Evolutionary conservation across 1,140 invertebrate genomes (phyloP).

Genomic region (Asbolus verrucosus): DNA sequence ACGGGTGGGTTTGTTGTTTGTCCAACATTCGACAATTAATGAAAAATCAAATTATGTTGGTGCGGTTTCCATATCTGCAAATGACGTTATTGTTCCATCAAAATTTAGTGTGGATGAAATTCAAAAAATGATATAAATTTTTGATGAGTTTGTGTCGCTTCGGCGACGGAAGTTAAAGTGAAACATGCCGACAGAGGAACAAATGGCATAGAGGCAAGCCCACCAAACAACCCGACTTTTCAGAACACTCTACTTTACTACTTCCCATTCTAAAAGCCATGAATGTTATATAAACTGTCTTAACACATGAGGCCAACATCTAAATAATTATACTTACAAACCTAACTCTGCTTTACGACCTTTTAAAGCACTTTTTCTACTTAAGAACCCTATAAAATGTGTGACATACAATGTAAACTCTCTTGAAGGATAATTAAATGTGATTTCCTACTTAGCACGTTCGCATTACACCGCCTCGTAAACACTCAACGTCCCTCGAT

Average conservation of each 20-base stretch:
- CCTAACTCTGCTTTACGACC: conserved; percentile 31
- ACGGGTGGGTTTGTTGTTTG: too few relatives aligned
- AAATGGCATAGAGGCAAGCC: conserved; percentile 24
- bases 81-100: background rate
- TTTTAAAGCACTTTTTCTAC: conserved; percentile 25
- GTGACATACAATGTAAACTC: conserved; percentile 33
- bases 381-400: conserved; percentile 36
- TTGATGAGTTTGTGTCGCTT: conserved; percentile 16
- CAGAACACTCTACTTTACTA: conserved; percentile 34
- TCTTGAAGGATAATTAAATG: conserved; percentile 31
- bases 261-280: conserved; percentile 31
- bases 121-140: background rate
- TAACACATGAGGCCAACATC: conserved; percentile 37
- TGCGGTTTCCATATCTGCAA: too few relatives aligned
- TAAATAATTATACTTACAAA: conserved; percentile 40
- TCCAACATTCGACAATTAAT: too few relatives aligned
- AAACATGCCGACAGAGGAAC: conserved; percentile 33
- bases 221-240: conserved; percentile 37
- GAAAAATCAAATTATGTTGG: too few relatives aligned
- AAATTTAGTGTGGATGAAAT: background rate
- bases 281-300: conserved; percentile 38
- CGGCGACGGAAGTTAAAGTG: conserved; percentile 15
- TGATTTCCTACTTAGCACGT: conserved; percentile 37
- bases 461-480: conserved; percentile 11
- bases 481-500: background rate